Evolutionary conservation across 2,888 invertebrate genomes (phyloP), one percentile per base, ranked within the genome.

Genomic region (Matsumyia berberina): DNA sequence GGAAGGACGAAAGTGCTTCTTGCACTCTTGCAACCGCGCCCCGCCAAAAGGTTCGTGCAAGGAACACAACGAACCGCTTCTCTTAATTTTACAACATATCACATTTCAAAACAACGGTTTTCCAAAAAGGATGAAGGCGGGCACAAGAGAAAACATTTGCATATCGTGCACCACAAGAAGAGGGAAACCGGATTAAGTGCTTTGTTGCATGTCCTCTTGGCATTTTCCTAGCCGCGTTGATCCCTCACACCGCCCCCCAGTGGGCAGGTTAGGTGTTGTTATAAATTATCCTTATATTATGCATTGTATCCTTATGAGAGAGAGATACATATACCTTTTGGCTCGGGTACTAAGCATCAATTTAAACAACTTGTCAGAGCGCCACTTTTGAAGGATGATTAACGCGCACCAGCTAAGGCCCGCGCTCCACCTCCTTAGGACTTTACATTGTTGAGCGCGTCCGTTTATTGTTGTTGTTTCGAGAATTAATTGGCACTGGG

Each of bases 151-250:
- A 79, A 81, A 80, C 86, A 87, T 87, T 87, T 87, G 87, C 87
- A 87, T 87, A 87, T 79, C 86, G 79, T 86, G 86, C 72, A 74
- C 77, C 86, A 66, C 80, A 86, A 69, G 69, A 79, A 37, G 29
- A 74, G 66, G 60, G 42, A 67, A 70, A 67, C 66, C 74, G 70
- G 85, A 86, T 87, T 87, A 87, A 87, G 87, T 87, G 85, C 87
- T 87, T 87, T 86, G 83, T 87, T 87, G 87, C 87, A 87, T 87
- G 87, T 87, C 82, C 73, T 81, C 58, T 62, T 70, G 76, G 86
- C 55, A 81, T 76, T 78, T 82, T 76, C 69, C 46, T 70, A 53
- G 58, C 49, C 58, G 12, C 29, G 15, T 19, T 6, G 37, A 35
- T 9, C 35, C 17, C 44, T 24, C 12, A 9, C 29, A 7, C 31